Percentiles rank a stretch among this genome's conserved stretches.
Conservation (phyloP, 2,888 invertebrate genomes). For the Saturnia japonica region DNA sequence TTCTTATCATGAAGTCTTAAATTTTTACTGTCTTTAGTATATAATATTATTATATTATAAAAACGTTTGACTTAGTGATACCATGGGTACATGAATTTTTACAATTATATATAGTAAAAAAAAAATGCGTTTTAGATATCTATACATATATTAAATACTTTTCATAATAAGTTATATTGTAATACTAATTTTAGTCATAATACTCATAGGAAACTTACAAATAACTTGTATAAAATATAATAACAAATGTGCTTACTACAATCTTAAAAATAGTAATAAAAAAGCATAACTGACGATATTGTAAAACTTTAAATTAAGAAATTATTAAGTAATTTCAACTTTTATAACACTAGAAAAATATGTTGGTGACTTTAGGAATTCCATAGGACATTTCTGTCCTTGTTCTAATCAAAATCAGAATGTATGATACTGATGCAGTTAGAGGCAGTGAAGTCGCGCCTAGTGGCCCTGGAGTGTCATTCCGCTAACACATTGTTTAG, state of each 20-base stretch:
- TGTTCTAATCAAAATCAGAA: slow-evolving; percentile 42
- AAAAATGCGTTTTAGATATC: neutral
- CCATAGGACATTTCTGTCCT: slow-evolving; percentile 32
- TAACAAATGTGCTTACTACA: too few relatives aligned
- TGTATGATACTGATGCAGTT: slow-evolving; percentile 36
- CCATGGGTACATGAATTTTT: neutral
- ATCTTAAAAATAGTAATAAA: too few relatives aligned
- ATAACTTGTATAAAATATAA: too few relatives aligned
- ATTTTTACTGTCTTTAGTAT: neutral
- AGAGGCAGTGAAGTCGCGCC: slow-evolving; percentile 57
- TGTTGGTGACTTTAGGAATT: neutral
- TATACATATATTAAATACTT: too few relatives aligned
- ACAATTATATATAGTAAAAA: neutral
- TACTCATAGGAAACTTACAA: too few relatives aligned
- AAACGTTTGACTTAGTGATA: neutral
- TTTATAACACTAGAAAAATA: neutral
- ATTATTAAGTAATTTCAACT: too few relatives aligned
- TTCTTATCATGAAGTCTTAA: neutral
- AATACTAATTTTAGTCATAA: too few relatives aligned
- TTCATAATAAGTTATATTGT: too few relatives aligned
- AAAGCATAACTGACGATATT: too few relatives aligned
- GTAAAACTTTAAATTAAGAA: too few relatives aligned
- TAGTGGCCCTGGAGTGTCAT: slow-evolving; percentile 70
- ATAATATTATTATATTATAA: neutral
- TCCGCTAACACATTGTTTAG: slow-evolving; percentile 77